Percentiles rank a stretch among this genome's conserved stretches.
Conservation (phyloP, 2,888 invertebrate genomes). For the Pandemis cinnamomeana region DNA sequence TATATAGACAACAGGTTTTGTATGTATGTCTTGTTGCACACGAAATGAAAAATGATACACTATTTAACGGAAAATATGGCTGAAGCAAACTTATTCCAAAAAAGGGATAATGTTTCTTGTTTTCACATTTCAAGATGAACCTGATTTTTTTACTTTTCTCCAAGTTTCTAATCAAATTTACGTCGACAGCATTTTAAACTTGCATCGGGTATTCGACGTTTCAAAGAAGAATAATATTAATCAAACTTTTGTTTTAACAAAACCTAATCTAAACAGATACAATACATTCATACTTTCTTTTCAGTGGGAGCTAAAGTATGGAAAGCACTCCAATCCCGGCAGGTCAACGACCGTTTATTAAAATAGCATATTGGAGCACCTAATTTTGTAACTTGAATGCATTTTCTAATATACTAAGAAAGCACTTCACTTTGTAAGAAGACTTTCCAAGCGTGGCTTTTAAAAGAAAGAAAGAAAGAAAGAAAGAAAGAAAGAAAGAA, state of each 20-base stretch:
- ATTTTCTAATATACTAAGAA: background rate
- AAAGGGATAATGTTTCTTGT: no score
- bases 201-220: background rate
- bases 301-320: background rate
- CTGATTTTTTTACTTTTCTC: no score
- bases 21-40: no score
- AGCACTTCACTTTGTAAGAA: background rate
- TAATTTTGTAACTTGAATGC: background rate
- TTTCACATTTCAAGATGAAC: no score
- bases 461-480: no score
- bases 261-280: background rate
- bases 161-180: no score
- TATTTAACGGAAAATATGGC: no score
- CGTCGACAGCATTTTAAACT: background rate
- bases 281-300: background rate
- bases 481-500: no score
- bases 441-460: background rate
- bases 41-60: no score
- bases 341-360: background rate
- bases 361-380: background rate
- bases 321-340: background rate
- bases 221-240: background rate
- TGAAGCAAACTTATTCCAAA: no score
- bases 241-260: constrained; percentile 2
- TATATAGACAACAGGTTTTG: no score